phyloP scores from a whole-genome alignment of 2,888 invertebrate species.

The Pandemis cinnamomeana region DNA sequence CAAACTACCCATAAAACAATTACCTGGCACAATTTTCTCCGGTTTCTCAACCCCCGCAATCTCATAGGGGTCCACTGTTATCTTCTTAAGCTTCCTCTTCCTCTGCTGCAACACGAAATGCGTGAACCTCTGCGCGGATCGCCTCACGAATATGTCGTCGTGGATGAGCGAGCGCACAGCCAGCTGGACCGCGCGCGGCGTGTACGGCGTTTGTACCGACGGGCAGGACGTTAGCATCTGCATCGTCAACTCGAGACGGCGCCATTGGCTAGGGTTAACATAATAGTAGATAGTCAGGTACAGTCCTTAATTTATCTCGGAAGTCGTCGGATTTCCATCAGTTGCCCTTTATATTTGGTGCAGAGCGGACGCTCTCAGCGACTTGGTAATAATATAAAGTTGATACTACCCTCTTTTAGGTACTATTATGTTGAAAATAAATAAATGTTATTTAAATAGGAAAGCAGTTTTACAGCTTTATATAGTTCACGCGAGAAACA shows the following conservation, averaged over 20 bases:
- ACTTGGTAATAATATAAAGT: no score
- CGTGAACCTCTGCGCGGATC: constrained; percentile 86
- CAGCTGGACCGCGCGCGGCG: constrained; percentile 86
- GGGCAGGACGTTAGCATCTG: constrained; percentile 89
- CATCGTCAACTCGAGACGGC: constrained; percentile 90
- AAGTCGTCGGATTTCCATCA: no score
- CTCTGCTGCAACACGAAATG: constrained; percentile 88
- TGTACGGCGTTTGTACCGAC: constrained; percentile 88
- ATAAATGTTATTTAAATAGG: no score
- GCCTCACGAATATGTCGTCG: constrained; percentile 92
- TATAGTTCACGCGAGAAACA: no score
- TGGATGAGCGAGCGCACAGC: constrained; percentile 87
- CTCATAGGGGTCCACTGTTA: constrained; percentile 83
- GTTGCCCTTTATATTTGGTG: no score
- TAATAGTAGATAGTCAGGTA: background rate
- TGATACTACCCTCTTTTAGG: no score
- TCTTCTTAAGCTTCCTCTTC: constrained; percentile 87
- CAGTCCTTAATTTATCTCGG: no score
- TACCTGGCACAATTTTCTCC: constrained; percentile 67
- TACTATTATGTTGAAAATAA: no score
- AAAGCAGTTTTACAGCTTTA: no score
- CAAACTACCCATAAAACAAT: background rate
- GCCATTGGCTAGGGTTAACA: constrained; percentile 88
- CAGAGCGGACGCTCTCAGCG: no score
- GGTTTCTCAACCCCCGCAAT: constrained; percentile 68